These are phyloP conservation scores for Sylvilagus bachmani DNA, from an alignment of 2,113 vertebrate species.

Conservation along the genomic window DNA sequence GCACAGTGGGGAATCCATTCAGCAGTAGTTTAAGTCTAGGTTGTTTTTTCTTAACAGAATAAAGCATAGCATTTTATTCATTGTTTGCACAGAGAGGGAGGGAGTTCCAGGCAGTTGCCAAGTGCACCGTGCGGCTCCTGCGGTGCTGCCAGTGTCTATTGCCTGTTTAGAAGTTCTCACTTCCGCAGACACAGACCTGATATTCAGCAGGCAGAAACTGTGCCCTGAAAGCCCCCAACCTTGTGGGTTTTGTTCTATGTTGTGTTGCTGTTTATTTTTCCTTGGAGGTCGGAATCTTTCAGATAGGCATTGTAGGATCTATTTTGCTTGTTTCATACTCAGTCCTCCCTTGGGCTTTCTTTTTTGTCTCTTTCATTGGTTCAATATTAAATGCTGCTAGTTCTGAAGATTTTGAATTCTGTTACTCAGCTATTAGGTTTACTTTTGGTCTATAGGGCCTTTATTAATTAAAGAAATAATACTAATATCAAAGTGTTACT, in stretches of 20 bases:
- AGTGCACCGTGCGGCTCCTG: not conserved
- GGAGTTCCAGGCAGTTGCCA: not conserved
- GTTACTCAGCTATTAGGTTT: not conserved
- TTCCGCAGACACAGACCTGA: not conserved
- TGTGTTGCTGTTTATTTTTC: not conserved
- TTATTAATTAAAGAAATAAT: not conserved
- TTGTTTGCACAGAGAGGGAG: not conserved
- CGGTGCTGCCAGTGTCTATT: rapidly evolving
- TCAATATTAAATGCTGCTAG: not conserved
- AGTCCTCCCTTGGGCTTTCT: not conserved
- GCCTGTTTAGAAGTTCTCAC: not conserved
- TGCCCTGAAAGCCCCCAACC: not conserved
- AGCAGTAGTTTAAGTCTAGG: not conserved
- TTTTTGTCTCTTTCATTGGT: not conserved
- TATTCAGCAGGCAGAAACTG: not conserved
- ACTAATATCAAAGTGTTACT: not conserved
- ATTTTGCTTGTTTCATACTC: not conserved
- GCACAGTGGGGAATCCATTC: not conserved
- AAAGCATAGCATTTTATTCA: not conserved
- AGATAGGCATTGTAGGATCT: not conserved
- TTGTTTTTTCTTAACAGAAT: not conserved
- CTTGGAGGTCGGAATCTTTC: not conserved
- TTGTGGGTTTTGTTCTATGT: not conserved
- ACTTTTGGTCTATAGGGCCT: not conserved
- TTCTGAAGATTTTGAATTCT: not conserved